These are phyloP conservation scores for Euura saliciscinereae DNA, from an alignment of 1,140 invertebrate genomes.

Conservation along the genomic window DNA sequence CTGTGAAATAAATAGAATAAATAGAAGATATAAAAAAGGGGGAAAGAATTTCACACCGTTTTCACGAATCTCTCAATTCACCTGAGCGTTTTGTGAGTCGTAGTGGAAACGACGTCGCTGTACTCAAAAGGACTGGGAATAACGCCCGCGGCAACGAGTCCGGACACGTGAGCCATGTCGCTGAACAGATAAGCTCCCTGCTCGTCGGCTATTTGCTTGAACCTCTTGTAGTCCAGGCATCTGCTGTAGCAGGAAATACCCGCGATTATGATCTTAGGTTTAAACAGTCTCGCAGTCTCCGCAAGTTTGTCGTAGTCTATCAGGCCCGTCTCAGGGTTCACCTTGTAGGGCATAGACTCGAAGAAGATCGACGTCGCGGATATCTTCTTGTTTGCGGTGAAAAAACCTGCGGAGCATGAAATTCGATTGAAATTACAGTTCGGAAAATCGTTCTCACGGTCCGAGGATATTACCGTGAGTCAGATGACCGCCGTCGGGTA, in stretches of 20 bases:
- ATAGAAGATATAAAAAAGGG: background rate
- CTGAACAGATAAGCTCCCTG: constrained; percentile 88
- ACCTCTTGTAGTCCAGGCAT: constrained; percentile 86
- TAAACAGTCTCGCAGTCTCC: constrained; percentile 84
- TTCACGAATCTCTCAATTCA: constrained; percentile 13
- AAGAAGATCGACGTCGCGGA: constrained; percentile 98
- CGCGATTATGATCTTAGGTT: constrained; percentile 93
- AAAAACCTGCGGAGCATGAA: constrained; percentile 67
- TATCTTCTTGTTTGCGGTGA: constrained; percentile 89
- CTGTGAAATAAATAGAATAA: constrained; percentile 44
- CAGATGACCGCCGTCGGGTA: constrained; percentile 96
- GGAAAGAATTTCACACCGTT: background rate
- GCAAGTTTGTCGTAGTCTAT: constrained; percentile 94
- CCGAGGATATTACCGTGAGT: constrained; percentile 73
- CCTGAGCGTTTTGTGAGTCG: constrained; percentile 92
- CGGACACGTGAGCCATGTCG: constrained; percentile 96
- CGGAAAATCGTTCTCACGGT: constrained; percentile 4
- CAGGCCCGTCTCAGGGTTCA: constrained; percentile 82
- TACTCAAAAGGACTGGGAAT: constrained; percentile 92
- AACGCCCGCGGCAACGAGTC: constrained; percentile 85
- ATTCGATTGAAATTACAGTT: constrained; percentile 13
- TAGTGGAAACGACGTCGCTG: constrained; percentile 94
- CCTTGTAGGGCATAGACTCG: constrained; percentile 98
- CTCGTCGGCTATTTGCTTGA: constrained; percentile 87
- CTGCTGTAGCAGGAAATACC: constrained; percentile 89